Percentiles rank a stretch among this genome's conserved stretches.
phyloP scores from a whole-genome alignment of 1,140 invertebrate species.

The Heliconius himera region DNA sequence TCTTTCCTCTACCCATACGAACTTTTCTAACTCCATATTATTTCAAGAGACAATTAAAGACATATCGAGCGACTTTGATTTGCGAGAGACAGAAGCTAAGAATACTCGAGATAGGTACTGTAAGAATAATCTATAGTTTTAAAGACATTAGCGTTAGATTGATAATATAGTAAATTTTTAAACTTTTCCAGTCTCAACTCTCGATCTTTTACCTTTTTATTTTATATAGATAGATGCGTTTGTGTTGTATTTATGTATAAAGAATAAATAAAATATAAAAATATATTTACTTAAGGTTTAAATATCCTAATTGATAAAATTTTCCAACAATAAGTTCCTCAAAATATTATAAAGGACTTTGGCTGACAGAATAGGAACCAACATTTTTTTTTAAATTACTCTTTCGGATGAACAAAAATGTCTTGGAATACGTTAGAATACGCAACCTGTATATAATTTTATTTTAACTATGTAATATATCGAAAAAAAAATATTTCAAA shows the following conservation, averaged over 20 bases:
- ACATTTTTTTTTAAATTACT: conserved; percentile 20
- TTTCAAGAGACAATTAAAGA: not conserved
- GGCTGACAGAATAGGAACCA: conserved; percentile 35
- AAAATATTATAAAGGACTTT: conserved; percentile 18
- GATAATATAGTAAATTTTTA: conserved; percentile 15
- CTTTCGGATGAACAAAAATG: not conserved
- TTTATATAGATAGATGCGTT: conserved; percentile 15
- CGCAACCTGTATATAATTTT: not conserved
- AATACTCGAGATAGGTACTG: not conserved
- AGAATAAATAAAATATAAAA: conserved; percentile 33
- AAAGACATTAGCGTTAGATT: not conserved
- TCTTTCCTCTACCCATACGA: too few relatives aligned
- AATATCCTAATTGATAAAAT: conserved; percentile 22
- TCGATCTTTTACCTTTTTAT: conserved; percentile 28
- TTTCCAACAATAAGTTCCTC: not conserved
- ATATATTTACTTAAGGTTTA: conserved; percentile 28
- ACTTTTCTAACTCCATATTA: too few relatives aligned
- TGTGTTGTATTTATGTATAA: conserved; percentile 23
- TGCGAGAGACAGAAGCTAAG: conserved; percentile 1
- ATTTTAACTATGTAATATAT: not conserved
- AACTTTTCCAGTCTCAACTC: conserved; percentile 37
- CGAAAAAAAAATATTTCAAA: not conserved
- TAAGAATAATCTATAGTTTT: not conserved
- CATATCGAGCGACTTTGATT: not conserved
- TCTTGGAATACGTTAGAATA: not conserved